Evolutionary conservation across 2,113 vertebrate genomes (phyloP).

Genomic region (Psittacula cyanocephala): DNA sequence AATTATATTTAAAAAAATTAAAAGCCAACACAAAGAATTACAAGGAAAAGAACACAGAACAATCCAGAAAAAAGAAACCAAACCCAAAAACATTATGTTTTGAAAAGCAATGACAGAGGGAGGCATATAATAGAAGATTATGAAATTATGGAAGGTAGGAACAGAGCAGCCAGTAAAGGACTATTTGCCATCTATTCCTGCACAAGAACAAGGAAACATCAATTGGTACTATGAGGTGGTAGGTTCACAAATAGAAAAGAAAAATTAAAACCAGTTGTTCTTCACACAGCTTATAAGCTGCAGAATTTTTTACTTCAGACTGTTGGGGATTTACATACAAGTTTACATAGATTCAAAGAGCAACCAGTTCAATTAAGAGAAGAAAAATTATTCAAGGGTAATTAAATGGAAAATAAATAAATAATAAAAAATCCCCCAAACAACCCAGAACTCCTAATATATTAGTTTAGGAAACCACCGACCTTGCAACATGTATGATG

Average conservation of each 20-base stretch:
- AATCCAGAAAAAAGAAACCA: neutral
- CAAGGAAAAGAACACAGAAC: neutral
- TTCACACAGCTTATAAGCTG: neutral
- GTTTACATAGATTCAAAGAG: neutral
- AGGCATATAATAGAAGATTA: neutral
- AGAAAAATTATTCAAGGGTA: neutral
- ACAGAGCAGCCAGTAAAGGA: neutral
- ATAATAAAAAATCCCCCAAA: neutral
- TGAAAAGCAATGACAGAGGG: neutral
- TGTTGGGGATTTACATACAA: neutral
- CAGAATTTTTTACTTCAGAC: neutral
- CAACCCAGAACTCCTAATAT: rapidly evolving
- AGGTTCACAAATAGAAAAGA: neutral
- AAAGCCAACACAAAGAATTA: neutral
- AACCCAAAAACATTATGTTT: neutral
- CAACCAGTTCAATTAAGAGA: neutral
- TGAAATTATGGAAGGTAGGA: neutral
- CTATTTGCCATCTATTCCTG: neutral
- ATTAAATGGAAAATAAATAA: neutral
- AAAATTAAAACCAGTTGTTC: neutral
- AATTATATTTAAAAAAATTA: neutral
- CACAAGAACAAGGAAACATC: neutral
- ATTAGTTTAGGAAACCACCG: neutral
- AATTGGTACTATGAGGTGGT: neutral
- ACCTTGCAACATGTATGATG: neutral